phyloP scores from a whole-genome alignment of 2,113 vertebrate genomes.

The Dasyprocta punctata region DNA sequence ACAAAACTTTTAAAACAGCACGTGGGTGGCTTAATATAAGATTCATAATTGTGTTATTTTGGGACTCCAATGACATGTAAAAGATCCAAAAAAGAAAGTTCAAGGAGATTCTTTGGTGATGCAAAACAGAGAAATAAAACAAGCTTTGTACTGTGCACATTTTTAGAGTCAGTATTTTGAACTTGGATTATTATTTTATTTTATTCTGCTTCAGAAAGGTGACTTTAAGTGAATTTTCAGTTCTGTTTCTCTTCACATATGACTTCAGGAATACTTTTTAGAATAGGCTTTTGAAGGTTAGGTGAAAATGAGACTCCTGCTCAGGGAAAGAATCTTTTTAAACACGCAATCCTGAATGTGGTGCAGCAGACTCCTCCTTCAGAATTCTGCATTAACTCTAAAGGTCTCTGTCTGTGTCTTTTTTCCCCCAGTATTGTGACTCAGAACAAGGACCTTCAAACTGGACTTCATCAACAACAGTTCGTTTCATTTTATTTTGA shows the following conservation, averaged over 20 bases:
- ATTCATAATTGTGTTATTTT: slow-evolving; percentile 58
- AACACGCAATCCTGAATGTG: not conserved
- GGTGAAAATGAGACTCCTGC: not conserved
- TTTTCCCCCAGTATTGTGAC: not conserved
- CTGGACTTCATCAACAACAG: not conserved
- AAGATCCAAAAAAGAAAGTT: slow-evolving; percentile 14
- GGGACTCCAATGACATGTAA: not conserved
- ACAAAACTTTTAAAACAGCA: slow-evolving; percentile 33
- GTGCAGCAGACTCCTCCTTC: not conserved
- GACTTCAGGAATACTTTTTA: not conserved
- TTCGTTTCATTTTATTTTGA: not conserved
- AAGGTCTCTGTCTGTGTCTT: not conserved
- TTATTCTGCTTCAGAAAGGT: not conserved
- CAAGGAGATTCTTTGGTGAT: slow-evolving; percentile 41
- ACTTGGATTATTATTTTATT: slow-evolving; percentile 14
- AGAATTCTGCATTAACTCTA: not conserved
- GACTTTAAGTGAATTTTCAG: not conserved
- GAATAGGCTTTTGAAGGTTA: not conserved
- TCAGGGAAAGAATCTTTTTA: not conserved
- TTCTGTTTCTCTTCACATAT: not conserved
- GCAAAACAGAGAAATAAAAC: not conserved
- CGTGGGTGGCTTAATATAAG: slow-evolving; percentile 59
- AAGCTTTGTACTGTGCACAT: not conserved
- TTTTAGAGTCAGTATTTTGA: slow-evolving; percentile 29
- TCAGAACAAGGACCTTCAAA: no score